Evolutionary conservation across 2,797 vertebrate genomes (phyloP), one percentile per base, ranked within the genome.

Genomic region (Eurystomus glaucurus): DNA sequence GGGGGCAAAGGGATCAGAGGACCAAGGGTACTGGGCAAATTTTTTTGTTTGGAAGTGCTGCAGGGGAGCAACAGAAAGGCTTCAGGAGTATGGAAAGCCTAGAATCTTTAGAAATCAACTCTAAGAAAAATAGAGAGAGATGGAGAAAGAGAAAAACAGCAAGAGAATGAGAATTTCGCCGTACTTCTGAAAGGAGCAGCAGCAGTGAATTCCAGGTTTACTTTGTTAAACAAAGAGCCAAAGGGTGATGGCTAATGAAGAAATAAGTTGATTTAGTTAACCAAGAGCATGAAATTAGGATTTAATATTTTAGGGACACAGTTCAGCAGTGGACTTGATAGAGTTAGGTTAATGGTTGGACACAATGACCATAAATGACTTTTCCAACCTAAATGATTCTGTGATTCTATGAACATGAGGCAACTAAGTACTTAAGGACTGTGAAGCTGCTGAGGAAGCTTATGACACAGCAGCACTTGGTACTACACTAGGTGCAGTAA

Each of bases 51-150:
- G 35, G 45, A 88, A 84, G 23, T 37, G 33, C 62, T 90, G 29
- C 3, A 61, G 50, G 64, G 78, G 18, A 80, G 51, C 31, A 69
- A 58, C 39, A 74, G 23, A 62, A 69, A 58, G 50, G 26, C 85
- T 82, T 48, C 28, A 69, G 43, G 31, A 65, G 51, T 1, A 7
- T 9, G 35, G n/a, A 62, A 52, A 74, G 37, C 11, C 31, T 13
- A 11, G 50, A 85, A 79, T 58, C 28, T 37, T 81, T 39, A 60
- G 28, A 76, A 94, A 88, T 22, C 57, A 58, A 11, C 11, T 15
- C 1, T 3, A 7, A 5, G 10, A 6, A 5, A 5, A 33, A 65
- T 16, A 15, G 6, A 26, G 21, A 21, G 3, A 29, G 15, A 41
- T 41, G 15, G 19, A 12, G 22, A 11, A 19, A 12, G 12, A 58